Evolutionary conservation across 1,140 invertebrate species (phyloP), one percentile per base, ranked within the genome.

Genomic region (Ceratina australensis): DNA sequence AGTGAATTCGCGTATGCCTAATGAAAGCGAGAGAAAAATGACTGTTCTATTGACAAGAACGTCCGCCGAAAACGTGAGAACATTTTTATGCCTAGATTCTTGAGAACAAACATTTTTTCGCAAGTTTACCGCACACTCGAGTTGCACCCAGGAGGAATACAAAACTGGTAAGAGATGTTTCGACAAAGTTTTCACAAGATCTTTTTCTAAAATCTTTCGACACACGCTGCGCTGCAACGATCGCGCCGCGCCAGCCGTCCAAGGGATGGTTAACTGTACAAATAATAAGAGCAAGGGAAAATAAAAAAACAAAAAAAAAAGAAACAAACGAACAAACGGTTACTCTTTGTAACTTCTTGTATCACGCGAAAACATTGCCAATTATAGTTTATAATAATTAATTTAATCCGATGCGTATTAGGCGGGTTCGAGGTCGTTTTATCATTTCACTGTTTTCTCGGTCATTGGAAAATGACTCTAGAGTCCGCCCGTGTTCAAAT

Each of bases 401-500:
- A 77, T 71, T 77, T 71, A 61, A 77, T 71, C 3, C 26, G 20
- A 33, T 50, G 26, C 57, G 56, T 67, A 71, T 52, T 54, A 77
- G 20, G 57, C 66, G 66, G 49, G 26, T 59, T 50, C 65, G 26
- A 60, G 16, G 20, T 71, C 26, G 15, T 50, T 60, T 22, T 22
- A 69, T 69, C 57, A 49, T 69, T 76, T 60, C 28, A 59, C n/a
- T 61, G 20, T 52, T 60, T 42, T 61, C 47, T 42, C 47, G n/a
- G 26, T 24, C 73, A 68, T 60, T 57, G 12, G 50, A 22, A 61
- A 33, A 71, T 61, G n/a, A 61, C 47, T 13, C n/a, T 61, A n/a
- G 65, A 76, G 54, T 76, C 74, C 74, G 66, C 74, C 74, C 74
- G 74, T 77, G 74, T 77, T 77, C 74, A 71, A 77, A 61, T 33